Conservation (phyloP, 2,113 vertebrate genomes). For the Ochotona princeps region DNA sequence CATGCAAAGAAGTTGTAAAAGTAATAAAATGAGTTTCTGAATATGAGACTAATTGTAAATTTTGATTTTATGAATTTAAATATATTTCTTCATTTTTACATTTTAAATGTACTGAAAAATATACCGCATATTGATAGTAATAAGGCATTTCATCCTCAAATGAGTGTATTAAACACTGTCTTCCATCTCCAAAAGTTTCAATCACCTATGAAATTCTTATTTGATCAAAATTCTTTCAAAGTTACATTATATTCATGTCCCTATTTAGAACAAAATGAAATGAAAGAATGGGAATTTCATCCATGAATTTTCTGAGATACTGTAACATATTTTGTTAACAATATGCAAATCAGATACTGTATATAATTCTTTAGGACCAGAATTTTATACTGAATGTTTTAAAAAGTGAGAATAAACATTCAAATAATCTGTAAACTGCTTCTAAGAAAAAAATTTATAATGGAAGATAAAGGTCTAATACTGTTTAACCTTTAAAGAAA, state of each 20-base stretch:
- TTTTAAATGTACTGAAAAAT: constrained; percentile 59
- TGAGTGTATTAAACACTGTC: constrained; percentile 10
- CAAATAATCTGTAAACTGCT: constrained; percentile 31
- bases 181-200: constrained; percentile 45
- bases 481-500: constrained; percentile 43
- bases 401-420: constrained; percentile 9
- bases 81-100: constrained; percentile 44
- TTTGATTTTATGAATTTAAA: constrained; percentile 42
- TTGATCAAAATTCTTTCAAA: background rate
- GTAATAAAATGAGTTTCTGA: constrained; percentile 34
- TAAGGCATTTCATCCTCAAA: constrained; percentile 17
- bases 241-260: background rate
- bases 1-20: constrained; percentile 21
- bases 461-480: constrained; percentile 26
- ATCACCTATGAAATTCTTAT: constrained; percentile 38
- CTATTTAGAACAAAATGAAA: background rate
- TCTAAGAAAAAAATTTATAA: constrained; percentile 58
- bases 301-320: no score
- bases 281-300: no score
- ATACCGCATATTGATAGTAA: constrained; percentile 12
- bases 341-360: constrained; percentile 31
- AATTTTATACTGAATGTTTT: constrained; percentile 15
- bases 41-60: constrained; percentile 23
- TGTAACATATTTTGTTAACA: constrained; percentile 12
- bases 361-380: background rate